Percentiles rank a stretch among this genome's conserved stretches.
phyloP scores from a whole-genome alignment of 2,888 invertebrate species.

The Orthonychiurus folsomi region DNA sequence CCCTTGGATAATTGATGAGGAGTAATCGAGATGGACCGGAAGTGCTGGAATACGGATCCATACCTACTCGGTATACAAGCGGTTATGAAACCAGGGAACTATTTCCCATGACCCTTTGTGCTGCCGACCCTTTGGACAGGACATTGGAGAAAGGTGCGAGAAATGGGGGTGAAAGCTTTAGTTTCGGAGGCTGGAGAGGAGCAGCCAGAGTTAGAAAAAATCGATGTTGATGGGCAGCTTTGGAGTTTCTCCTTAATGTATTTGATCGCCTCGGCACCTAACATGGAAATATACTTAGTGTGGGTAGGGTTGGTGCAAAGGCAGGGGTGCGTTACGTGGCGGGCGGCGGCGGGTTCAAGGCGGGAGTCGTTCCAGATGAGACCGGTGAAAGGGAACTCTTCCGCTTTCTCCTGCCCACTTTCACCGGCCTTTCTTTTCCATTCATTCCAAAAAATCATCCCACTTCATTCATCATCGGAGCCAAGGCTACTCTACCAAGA shows the following conservation, averaged over 20 bases:
- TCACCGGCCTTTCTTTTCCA: not conserved
- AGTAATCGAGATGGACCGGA: no score
- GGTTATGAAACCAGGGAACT: no score
- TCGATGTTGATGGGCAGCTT: slow-evolving; percentile 25
- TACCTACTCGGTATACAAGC: no score
- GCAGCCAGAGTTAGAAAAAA: slow-evolving; percentile 15
- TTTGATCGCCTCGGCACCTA: slow-evolving; percentile 24
- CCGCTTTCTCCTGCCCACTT: not conserved
- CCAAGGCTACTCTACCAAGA: no score
- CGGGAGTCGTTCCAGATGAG: not conserved
- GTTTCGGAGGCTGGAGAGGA: not conserved
- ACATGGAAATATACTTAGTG: slow-evolving; percentile 30
- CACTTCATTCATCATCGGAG: slow-evolving; percentile 1
- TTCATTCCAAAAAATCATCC: not conserved
- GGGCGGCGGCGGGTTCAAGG: no score
- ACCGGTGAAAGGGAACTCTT: not conserved
- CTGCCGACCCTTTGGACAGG: no score
- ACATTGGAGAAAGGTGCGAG: not conserved
- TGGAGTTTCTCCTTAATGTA: slow-evolving; percentile 21
- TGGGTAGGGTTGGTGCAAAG: not conserved
- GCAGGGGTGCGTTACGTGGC: no score
- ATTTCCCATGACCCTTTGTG: no score
- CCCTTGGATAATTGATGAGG: no score
- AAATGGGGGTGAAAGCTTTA: not conserved
- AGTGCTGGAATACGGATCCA: no score